phyloP scores from a whole-genome alignment of 2,113 vertebrate species.

The Microtus pennsylvanicus region DNA sequence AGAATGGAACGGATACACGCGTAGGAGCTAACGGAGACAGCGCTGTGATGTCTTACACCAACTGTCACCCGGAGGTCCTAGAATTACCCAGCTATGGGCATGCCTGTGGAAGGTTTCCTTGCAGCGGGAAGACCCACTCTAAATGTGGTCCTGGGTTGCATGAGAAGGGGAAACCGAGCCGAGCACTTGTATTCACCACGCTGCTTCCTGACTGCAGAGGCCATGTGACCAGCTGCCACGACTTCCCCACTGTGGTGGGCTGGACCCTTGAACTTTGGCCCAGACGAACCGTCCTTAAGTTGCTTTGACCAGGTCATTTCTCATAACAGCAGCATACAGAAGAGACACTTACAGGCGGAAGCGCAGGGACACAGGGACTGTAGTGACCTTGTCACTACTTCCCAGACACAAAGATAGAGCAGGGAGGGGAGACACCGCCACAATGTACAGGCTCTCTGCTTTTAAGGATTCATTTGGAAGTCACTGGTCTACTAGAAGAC shows the following conservation, averaged over 20 bases:
- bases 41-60: not conserved
- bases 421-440: not conserved
- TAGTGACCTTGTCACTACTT: not conserved
- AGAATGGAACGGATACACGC: not conserved
- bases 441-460: not conserved
- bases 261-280: not conserved
- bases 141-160: not conserved
- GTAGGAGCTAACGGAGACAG: not conserved
- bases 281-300: not conserved
- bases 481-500: not conserved
- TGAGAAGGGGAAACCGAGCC: not conserved
- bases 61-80: not conserved
- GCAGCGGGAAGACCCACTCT: not conserved
- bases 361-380: not conserved
- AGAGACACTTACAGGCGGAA: not conserved
- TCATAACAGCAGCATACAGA: not conserved
- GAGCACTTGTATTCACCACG: not conserved
- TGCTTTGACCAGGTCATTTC: not conserved
- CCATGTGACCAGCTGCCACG: not conserved
- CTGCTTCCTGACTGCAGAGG: not conserved
- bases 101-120: not conserved
- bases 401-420: not conserved
- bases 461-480: not conserved
- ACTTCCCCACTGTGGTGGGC: not conserved
- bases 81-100: not conserved